phyloP scores from a whole-genome alignment of 2,888 invertebrate species.

The Gymnoscelis rufifasciata region DNA sequence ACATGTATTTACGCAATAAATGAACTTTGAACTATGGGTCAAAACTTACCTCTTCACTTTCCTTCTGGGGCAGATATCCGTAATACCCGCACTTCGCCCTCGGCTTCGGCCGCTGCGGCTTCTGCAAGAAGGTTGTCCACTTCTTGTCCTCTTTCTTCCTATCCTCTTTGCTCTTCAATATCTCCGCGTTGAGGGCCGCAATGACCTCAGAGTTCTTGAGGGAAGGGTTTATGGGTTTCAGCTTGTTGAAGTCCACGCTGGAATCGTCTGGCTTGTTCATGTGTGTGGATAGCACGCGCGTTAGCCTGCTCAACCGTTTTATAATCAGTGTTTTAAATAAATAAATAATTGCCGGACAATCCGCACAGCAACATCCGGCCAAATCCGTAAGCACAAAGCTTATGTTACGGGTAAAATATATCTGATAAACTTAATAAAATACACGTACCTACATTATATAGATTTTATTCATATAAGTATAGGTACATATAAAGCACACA shows the following conservation, averaged over 20 bases:
- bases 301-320: constrained; percentile 53
- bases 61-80: constrained; percentile 41
- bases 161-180: constrained; percentile 66
- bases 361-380: no score
- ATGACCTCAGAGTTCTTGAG: constrained; percentile 84
- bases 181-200: constrained; percentile 80
- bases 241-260: constrained; percentile 84
- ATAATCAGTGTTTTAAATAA: constrained; percentile 8
- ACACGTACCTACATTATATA: no score
- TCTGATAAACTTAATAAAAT: no score
- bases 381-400: no score
- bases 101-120: constrained; percentile 84
- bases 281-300: constrained; percentile 58
- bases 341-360: neutral
- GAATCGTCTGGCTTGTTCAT: constrained; percentile 62
- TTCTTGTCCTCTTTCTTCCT: constrained; percentile 79
- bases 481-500: no score
- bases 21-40: no score
- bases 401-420: no score
- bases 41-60: constrained; percentile 40
- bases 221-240: constrained; percentile 81
- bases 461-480: no score
- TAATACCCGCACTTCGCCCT: constrained; percentile 49
- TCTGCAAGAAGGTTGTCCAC: constrained; percentile 87
- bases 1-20: no score